phyloP scores from a whole-genome alignment of 1,140 invertebrate species.

The Sycobia sp. region DNA sequence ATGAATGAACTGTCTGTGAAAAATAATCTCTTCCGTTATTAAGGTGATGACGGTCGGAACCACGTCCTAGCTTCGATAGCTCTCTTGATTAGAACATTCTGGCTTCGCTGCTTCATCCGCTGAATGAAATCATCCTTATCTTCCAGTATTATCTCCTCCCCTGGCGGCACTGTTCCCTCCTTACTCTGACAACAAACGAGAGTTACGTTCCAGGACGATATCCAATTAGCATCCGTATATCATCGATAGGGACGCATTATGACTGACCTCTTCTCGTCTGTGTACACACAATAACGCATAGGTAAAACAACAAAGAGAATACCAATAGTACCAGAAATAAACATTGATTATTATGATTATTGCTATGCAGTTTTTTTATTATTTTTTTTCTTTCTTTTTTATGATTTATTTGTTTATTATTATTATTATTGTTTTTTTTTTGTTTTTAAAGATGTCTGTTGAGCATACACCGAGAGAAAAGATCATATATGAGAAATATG shows the following conservation, averaged over 20 bases:
- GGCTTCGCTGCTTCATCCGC: slow-evolving; percentile 57
- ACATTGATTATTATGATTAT: no score
- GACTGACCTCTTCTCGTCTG: slow-evolving; percentile 37
- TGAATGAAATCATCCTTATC: slow-evolving; percentile 55
- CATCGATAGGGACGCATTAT: slow-evolving; percentile 23
- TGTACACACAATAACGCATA: slow-evolving; percentile 26
- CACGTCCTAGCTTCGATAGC: slow-evolving; percentile 54
- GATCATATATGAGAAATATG: slow-evolving; percentile 22
- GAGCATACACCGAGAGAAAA: slow-evolving; percentile 34
- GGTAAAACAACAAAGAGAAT: no score
- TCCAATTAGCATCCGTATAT: slow-evolving; percentile 42
- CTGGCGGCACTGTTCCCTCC: slow-evolving; percentile 37
- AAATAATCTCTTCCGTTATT: no score
- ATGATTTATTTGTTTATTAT: background rate
- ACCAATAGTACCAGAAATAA: background rate
- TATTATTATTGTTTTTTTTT: background rate
- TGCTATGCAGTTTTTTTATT: no score
- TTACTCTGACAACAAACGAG: slow-evolving; percentile 55
- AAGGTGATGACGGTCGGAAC: slow-evolving; percentile 40
- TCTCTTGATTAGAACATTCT: slow-evolving; percentile 55
- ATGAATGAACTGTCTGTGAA: no score
- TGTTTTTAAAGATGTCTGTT: background rate
- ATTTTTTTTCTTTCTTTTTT: background rate
- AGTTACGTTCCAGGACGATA: slow-evolving; percentile 40
- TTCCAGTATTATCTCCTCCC: slow-evolving; percentile 45